phyloP scores from a whole-genome alignment of 2,888 invertebrate genomes.

The Ceramica pisi region DNA sequence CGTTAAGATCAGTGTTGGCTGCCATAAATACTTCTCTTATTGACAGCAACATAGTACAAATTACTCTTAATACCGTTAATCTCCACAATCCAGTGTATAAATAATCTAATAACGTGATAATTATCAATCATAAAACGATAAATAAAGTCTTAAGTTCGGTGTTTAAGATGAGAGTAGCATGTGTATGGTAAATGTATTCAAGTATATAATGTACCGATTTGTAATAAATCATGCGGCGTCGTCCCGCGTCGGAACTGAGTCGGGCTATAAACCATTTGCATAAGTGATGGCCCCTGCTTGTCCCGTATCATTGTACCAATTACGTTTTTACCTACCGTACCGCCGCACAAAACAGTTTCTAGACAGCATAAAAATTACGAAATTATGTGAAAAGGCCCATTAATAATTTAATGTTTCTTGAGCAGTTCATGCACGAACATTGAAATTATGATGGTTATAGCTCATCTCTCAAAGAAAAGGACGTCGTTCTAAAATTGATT shows the following conservation, averaged over 20 bases:
- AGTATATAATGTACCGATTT: slow-evolving; percentile 64
- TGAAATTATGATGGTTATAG: slow-evolving; percentile 13
- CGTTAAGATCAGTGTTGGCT: slow-evolving; percentile 12
- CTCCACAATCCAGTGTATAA: slow-evolving; percentile 33
- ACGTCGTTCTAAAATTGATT: slow-evolving; percentile 37
- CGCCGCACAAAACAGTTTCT: slow-evolving; percentile 47
- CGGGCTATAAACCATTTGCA: slow-evolving; percentile 80
- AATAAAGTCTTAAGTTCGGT: slow-evolving; percentile 55
- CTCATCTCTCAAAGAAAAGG: slow-evolving; percentile 25
- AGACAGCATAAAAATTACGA: slow-evolving; percentile 40
- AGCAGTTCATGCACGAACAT: slow-evolving; percentile 7
- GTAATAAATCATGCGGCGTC: slow-evolving; percentile 72
- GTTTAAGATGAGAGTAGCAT: slow-evolving; percentile 54
- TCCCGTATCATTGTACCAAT: slow-evolving; percentile 74
- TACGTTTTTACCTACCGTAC: slow-evolving; percentile 68
- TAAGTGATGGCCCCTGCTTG: slow-evolving; percentile 76
- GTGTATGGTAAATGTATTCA: slow-evolving; percentile 52
- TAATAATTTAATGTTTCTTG: slow-evolving; percentile 33
- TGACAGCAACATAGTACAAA: slow-evolving; percentile 42
- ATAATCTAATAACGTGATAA: slow-evolving; percentile 59
- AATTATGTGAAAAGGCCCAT: slow-evolving; percentile 38
- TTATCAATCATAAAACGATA: slow-evolving; percentile 63
- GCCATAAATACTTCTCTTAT: slow-evolving; percentile 35
- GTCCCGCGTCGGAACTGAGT: slow-evolving; percentile 63
- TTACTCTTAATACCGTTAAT: slow-evolving; percentile 50